Evolutionary conservation across 2,888 invertebrate species (phyloP).

Genomic region (Pachymerium ferrugineum): DNA sequence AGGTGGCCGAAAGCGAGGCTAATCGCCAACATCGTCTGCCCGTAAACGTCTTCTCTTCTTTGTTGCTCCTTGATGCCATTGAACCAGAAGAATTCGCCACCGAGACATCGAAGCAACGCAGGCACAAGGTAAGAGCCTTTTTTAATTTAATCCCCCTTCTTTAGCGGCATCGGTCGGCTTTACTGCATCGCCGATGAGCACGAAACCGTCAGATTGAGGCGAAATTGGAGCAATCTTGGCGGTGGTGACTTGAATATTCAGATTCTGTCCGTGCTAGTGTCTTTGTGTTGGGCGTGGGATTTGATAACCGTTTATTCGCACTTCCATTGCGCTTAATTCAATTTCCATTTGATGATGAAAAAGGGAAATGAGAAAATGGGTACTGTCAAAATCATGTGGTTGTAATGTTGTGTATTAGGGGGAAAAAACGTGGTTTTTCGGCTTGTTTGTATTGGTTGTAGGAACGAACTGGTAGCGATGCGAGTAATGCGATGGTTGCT

Average conservation of each 20-base stretch:
- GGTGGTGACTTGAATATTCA: not conserved
- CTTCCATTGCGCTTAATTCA: too few species aligned
- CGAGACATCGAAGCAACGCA: conserved; percentile 23
- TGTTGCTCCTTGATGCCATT: conserved; percentile 33
- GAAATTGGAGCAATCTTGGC: not conserved
- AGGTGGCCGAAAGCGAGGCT: conserved; percentile 3
- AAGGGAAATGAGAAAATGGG: too few species aligned
- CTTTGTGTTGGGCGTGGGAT: conserved; percentile 1
- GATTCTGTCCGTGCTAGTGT: not conserved
- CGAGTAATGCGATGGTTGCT: conserved; percentile 15
- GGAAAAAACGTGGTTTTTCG: not conserved
- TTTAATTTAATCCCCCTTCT: not conserved
- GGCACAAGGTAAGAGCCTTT: conserved; percentile 1
- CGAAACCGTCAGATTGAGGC: not conserved
- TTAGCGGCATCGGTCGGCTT: too few species aligned
- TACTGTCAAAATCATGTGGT: conserved; percentile 12
- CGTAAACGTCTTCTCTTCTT: conserved; percentile 30
- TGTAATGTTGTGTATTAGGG: not conserved
- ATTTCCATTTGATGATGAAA: too few species aligned
- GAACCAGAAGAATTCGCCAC: conserved; percentile 28
- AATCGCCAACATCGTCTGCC: conserved; percentile 28
- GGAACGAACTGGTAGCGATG: not conserved
- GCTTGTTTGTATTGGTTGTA: not conserved
- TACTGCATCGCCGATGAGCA: not conserved
- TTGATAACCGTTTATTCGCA: not conserved